phyloP scores from a whole-genome alignment of 2,888 invertebrate species.

The Fissipunctia ypsillon region DNA sequence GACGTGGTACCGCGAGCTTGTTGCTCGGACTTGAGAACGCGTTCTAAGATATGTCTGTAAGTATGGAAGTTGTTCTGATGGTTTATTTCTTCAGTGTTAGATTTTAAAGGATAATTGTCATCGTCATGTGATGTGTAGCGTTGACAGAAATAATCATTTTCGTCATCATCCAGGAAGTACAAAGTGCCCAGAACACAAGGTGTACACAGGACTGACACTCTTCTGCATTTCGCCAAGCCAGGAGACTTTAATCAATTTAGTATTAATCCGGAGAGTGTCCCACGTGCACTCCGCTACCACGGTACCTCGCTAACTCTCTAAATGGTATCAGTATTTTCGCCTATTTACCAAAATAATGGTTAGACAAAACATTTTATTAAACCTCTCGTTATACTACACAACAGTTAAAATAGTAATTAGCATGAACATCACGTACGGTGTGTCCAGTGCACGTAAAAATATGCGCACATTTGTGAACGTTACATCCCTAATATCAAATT shows the following conservation, averaged over 20 bases:
- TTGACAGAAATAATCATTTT: not conserved
- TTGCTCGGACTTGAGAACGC: slow-evolving; percentile 4
- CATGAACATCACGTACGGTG: slow-evolving; percentile 49
- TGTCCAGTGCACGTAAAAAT: slow-evolving; percentile 53
- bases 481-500: slow-evolving; percentile 31
- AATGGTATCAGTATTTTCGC: not conserved
- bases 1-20: not conserved
- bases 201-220: not conserved
- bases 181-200: not conserved
- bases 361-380: slow-evolving; percentile 26
- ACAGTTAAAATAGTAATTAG: slow-evolving; percentile 48
- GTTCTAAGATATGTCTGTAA: not conserved
- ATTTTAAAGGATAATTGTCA: not conserved
- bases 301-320: not conserved
- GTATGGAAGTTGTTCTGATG: not conserved
- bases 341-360: slow-evolving; percentile 7
- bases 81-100: not conserved
- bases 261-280: not conserved
- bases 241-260: not conserved
- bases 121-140: not conserved
- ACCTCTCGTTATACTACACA: slow-evolving; percentile 29
- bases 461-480: slow-evolving; percentile 42
- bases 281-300: not conserved
- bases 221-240: not conserved
- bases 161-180: not conserved